phyloP scores from a whole-genome alignment of 2,797 vertebrate genomes.

The Zenarchopterus dispar region DNA sequence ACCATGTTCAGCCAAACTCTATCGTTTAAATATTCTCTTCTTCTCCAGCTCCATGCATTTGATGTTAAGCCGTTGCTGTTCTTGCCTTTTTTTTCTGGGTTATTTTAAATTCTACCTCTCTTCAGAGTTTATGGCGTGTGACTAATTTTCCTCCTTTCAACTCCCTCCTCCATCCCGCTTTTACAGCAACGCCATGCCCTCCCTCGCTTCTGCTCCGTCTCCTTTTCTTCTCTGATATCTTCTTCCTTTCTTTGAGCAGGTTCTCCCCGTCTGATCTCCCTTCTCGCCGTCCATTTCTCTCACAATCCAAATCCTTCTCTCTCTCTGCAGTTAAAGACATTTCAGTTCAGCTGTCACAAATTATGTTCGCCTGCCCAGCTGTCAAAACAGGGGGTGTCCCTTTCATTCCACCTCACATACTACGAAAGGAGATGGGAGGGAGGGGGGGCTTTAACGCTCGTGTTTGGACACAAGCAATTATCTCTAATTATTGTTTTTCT shows the following conservation, averaged over 20 bases:
- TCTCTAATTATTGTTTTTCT: conserved; percentile 99
- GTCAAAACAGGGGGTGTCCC: conserved; percentile 99
- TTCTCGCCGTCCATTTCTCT: conserved; percentile 34
- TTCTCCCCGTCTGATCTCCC: conserved; percentile 74
- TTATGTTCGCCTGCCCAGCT: conserved; percentile 98
- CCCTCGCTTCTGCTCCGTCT: conserved; percentile 34
- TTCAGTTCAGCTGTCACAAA: conserved; percentile 92
- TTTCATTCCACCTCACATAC: conserved; percentile 97
- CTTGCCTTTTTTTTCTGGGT: conserved; percentile 36
- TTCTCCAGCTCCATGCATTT: conserved; percentile 48
- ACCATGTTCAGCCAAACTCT: conserved; percentile 80
- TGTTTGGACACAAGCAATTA: conserved; percentile 99
- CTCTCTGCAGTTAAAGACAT: conserved; percentile 84
- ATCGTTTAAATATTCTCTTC: conserved; percentile 53
- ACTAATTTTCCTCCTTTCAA: conserved; percentile 65
- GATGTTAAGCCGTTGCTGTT: conserved; percentile 51
- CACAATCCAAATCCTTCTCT: conserved; percentile 42
- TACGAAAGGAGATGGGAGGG: conserved; percentile 86
- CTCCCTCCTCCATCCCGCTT: conserved; percentile 45
- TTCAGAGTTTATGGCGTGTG: conserved; percentile 72
- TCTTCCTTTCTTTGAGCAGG: conserved; percentile 56
- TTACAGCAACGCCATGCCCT: conserved; percentile 31
- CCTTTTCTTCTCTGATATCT: conserved; percentile 49
- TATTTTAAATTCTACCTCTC: conserved; percentile 65
- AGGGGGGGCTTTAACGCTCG: conserved; percentile 92